These are phyloP conservation scores for Orientallactaga sibirica DNA, from an alignment of 2,797 vertebrate species.

Conservation along the genomic window DNA sequence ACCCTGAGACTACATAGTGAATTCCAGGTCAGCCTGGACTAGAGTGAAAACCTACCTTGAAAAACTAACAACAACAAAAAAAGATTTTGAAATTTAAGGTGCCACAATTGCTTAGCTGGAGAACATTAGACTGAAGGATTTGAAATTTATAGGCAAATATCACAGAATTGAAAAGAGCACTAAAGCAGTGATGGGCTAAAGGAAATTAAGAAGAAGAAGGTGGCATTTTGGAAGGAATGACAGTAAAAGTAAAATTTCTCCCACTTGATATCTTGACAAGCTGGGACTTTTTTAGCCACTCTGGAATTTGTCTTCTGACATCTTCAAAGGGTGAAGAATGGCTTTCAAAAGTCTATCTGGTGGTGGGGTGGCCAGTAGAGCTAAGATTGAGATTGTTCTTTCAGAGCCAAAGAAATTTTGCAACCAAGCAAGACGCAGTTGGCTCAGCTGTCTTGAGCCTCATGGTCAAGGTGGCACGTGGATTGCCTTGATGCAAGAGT, in stretches of 20 bases:
- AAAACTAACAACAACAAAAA: too few relatives aligned
- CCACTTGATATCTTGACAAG: not conserved
- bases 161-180: not conserved
- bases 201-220: not conserved
- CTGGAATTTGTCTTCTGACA: conserved; percentile 24
- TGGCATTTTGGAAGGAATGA: too few relatives aligned
- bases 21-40: too few relatives aligned
- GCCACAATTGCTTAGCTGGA: not conserved
- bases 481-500: not conserved
- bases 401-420: conserved; percentile 45
- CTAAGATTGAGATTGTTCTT: not conserved
- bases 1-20: too few relatives aligned
- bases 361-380: not conserved
- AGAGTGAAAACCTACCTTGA: too few relatives aligned
- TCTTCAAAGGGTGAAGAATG: conserved; percentile 35
- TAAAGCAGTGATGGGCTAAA: not conserved
- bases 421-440: not conserved
- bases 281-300: not conserved
- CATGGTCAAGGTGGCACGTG: not conserved
- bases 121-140: too few relatives aligned
- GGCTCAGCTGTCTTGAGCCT: not conserved
- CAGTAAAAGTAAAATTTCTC: not conserved
- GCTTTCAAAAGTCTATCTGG: conserved; percentile 6
- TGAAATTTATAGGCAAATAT: not conserved
- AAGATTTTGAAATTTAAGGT: not conserved